These are phyloP conservation scores for Myopa testacea DNA, from an alignment of 2,888 invertebrate genomes.

Conservation along the genomic window DNA sequence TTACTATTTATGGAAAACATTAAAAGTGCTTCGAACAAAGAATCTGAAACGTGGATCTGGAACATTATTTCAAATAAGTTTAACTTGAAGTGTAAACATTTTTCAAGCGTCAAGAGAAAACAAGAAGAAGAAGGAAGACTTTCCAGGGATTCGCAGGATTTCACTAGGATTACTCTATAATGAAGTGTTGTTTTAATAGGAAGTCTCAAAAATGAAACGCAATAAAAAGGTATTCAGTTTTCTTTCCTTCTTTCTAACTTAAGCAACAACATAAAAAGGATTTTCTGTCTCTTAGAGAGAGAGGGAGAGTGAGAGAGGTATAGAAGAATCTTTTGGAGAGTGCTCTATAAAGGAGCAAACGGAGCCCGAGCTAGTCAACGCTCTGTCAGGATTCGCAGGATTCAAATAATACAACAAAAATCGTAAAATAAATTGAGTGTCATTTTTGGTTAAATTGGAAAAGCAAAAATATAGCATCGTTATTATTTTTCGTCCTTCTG, in stretches of 20 bases:
- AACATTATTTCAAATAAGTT: neutral
- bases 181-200: neutral
- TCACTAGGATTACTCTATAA: neutral
- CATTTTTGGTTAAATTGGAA: constrained; percentile 36
- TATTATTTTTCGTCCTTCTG: neutral
- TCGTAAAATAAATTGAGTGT: constrained; percentile 36
- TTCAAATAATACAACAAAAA: neutral
- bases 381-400: neutral
- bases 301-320: too few species aligned
- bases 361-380: too few species aligned
- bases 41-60: neutral
- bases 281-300: too few species aligned
- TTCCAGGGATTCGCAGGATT: neutral
- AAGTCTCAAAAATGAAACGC: neutral
- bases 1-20: too few species aligned
- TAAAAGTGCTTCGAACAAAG: neutral
- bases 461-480: constrained; percentile 35
- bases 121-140: neutral
- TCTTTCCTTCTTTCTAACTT: too few species aligned
- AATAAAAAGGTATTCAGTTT: too few species aligned
- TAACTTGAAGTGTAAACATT: neutral
- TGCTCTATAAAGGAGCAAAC: neutral
- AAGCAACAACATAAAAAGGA: too few species aligned
- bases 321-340: neutral
- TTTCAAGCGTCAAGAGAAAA: neutral